Base-by-base conservation (phyloP, 2,797 vertebrate genomes). In the Mycteria americana region DNA sequence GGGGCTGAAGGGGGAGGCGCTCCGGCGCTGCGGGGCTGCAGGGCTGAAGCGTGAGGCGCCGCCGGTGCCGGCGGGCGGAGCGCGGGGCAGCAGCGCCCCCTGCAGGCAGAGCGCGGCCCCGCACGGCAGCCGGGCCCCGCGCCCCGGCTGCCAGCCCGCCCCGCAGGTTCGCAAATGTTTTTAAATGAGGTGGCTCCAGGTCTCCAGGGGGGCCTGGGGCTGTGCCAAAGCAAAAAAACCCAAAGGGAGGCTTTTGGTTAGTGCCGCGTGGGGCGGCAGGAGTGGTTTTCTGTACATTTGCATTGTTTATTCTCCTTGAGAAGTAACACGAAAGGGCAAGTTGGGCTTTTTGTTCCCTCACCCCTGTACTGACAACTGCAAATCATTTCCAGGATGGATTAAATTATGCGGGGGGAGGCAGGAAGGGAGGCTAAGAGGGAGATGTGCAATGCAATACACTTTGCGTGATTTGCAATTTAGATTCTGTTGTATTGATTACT, bases 401-500 rank as follows among this genome's bases (percentile, higher is more conserved):
- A 90, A 86, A 70, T 79, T 28, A 54, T 27, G 84, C 27, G 16
- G 33, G 48, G 37, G 31, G 21, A 80, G 35, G 31, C 46, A 78
- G 65, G 45, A 67, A 73, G 23, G 48, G 73, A 78, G 69, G 45
- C 83, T 64, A 65, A 54, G 75, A 70, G 60, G 13, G 35, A 79
- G 31, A 56, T 35, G 81, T 73, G 84, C 56, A 54, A 51, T 77
- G 62, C 25, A 53, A 80, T 33, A 37, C n/a, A 54, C 18, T 79
- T 30, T 9, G 28, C 27, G 33, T 70, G 81, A 89, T 97, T 94
- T 96, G 89, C 89, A 91, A 94, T 97, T 96, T 76, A 95, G 56
- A 94, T 94, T 79, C 64, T 67, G 54, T 82, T 69, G 62, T 94
- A 97, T 96, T 94, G 95, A 98, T 97, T 90, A 77, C 67, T 86